Evolutionary conservation across 2,888 invertebrate genomes (phyloP).

Genomic region (Tanytarsus gracilentus): DNA sequence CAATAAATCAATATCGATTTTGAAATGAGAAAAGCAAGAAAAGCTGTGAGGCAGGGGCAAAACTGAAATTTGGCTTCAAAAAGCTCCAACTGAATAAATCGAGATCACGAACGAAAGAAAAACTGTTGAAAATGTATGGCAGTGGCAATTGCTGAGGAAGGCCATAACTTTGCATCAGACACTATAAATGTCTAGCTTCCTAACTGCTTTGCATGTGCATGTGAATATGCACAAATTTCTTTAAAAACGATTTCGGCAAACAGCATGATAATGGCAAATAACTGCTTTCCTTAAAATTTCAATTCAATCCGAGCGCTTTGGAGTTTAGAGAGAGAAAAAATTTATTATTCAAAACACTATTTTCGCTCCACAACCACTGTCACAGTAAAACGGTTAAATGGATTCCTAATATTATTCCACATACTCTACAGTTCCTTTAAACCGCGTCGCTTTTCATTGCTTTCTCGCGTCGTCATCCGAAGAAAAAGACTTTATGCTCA

Average conservation of each 20-base stretch:
- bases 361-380: too few species aligned
- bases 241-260: not conserved
- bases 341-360: too few species aligned
- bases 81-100: not conserved
- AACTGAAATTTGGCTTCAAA: not conserved
- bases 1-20: conserved; percentile 27
- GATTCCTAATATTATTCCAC: too few species aligned
- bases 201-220: too few species aligned
- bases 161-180: conserved; percentile 4
- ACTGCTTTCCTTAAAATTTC: not conserved
- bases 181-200: not conserved
- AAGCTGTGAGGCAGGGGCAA: not conserved
- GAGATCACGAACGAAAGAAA: conserved; percentile 13
- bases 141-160: not conserved
- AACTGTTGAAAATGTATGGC: not conserved
- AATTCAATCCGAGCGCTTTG: too few species aligned
- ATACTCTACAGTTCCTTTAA: too few species aligned
- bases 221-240: conserved; percentile 6
- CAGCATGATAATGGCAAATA: conserved; percentile 5
- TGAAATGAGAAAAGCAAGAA: not conserved
- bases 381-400: too few species aligned
- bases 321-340: too few species aligned
- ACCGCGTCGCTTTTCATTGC: too few species aligned
- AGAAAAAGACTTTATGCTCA: not conserved
- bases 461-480: not conserved